A percentile compares a stretch with the other conserved stretches of the same genome.
These are phyloP conservation scores for Penaeus indicus DNA, from an alignment of 1,140 invertebrate genomes.

Conservation along the genomic window DNA sequence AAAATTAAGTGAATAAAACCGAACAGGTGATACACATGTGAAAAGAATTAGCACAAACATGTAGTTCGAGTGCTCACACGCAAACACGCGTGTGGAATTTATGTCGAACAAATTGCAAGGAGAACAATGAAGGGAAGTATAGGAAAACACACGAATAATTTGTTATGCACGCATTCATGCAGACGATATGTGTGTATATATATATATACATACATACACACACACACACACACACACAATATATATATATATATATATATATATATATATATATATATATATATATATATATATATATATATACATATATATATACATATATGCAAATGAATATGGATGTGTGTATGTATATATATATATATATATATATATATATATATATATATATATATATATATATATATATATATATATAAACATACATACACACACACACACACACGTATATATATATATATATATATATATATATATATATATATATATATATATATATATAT, in stretches of 20 bases:
- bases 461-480: too few relatives aligned
- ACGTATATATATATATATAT: constrained; percentile 4
- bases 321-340: not conserved
- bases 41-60: not conserved
- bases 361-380: constrained; percentile 30
- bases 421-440: not conserved
- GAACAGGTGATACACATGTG: too few relatives aligned
- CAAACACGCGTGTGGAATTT: too few relatives aligned
- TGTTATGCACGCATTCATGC: too few relatives aligned
- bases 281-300: constrained; percentile 26
- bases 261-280: constrained; percentile 10
- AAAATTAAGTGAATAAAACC: too few relatives aligned
- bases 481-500: constrained; percentile 11
- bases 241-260: not conserved
- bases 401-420: constrained; percentile 30
- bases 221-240: not conserved
- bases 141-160: too few relatives aligned
- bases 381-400: constrained; percentile 6
- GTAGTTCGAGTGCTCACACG: too few relatives aligned
- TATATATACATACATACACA: not conserved
- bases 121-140: too few relatives aligned
- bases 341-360: constrained; percentile 10
- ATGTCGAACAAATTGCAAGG: too few relatives aligned
- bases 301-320: not conserved
- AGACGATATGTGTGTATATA: not conserved